Evolutionary conservation across 2,888 invertebrate genomes (phyloP).

Genomic region (Drepanosiphum platanoidis): DNA sequence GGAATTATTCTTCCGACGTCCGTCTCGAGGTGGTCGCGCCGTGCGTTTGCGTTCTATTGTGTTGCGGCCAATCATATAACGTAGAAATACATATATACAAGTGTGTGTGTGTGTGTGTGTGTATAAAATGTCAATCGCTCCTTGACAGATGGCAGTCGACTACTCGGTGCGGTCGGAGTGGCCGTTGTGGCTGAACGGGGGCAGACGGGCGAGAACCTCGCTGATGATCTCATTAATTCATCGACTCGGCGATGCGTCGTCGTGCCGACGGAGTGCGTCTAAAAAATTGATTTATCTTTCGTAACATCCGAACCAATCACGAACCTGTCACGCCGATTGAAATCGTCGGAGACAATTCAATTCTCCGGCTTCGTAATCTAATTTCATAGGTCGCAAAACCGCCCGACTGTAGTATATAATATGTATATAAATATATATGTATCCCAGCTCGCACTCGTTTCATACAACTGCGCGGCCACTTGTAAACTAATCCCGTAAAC

Average conservation of each 20-base stretch:
- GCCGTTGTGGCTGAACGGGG: neutral
- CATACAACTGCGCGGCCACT: slow-evolving; percentile 14
- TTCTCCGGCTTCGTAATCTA: slow-evolving; percentile 1
- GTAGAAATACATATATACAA: too few species aligned
- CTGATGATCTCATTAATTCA: neutral
- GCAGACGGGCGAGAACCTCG: neutral
- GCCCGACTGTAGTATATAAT: neutral
- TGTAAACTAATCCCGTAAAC: slow-evolving; percentile 55
- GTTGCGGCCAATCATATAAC: too few species aligned
- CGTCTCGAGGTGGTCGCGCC: too few species aligned
- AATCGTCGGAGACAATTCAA: slow-evolving; percentile 28
- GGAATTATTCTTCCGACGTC: too few species aligned
- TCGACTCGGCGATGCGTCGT: neutral
- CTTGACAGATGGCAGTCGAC: neutral
- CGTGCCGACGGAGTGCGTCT: too few species aligned
- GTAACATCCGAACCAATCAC: slow-evolving; percentile 36
- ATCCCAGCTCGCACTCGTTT: neutral
- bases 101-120: neutral
- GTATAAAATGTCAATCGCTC: neutral
- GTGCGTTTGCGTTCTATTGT: too few species aligned
- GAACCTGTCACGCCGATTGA: slow-evolving; percentile 27
- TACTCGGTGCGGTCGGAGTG: neutral
- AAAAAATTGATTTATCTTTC: slow-evolving; percentile 33
- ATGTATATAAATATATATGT: neutral
- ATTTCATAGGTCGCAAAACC: slow-evolving; percentile 31